phyloP scores from a whole-genome alignment of 2,113 vertebrate genomes.

The Plestiodon gilberti region DNA sequence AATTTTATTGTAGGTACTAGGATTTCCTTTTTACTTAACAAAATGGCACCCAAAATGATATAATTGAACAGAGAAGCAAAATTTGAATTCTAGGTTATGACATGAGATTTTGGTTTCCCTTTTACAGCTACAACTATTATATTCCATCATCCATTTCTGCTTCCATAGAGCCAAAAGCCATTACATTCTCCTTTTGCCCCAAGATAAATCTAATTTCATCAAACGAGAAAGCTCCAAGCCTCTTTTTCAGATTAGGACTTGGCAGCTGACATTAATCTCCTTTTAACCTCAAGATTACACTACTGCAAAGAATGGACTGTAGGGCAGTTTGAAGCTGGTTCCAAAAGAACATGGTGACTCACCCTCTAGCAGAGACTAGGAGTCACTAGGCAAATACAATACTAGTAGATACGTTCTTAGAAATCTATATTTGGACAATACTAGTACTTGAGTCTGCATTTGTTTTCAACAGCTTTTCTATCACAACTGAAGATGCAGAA shows the following conservation, averaged over 20 bases:
- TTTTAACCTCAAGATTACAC: not conserved
- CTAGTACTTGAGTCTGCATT: not conserved
- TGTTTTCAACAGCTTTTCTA: not conserved
- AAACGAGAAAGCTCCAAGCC: not conserved
- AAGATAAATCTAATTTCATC: constrained; percentile 5
- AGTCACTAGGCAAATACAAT: not conserved
- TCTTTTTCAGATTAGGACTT: constrained; percentile 2
- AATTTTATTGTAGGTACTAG: not conserved
- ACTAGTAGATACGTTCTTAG: too few species aligned
- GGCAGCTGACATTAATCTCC: not conserved
- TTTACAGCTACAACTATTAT: constrained; percentile 10
- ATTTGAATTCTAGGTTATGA: constrained; percentile 6
- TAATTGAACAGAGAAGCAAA: not conserved
- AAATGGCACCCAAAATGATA: not conserved
- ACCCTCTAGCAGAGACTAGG: not conserved
- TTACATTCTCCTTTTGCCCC: not conserved
- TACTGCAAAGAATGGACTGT: not conserved
- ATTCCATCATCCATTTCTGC: not conserved
- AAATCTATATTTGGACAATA: not conserved
- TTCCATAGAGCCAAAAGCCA: not conserved
- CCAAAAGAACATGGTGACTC: not conserved
- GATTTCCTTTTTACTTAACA: constrained; percentile 23
- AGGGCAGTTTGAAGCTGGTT: not conserved
- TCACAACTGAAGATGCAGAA: not conserved
- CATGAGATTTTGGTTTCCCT: constrained; percentile 3